Conservation (phyloP, 2,888 invertebrate genomes). For the Cheilosia scutellata region DNA sequence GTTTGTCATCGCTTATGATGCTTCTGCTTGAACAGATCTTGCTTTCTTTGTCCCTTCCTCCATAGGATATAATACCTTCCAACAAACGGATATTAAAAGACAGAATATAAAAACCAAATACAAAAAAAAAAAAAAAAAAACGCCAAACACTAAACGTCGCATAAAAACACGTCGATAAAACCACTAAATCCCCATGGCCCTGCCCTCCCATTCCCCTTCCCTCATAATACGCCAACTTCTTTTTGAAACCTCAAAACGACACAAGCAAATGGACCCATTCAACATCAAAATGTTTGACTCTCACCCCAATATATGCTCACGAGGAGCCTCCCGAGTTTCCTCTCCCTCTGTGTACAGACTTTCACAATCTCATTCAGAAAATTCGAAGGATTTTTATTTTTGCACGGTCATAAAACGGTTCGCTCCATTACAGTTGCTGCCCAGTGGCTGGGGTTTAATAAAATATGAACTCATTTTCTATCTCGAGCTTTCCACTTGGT, state of each 20-base stretch:
- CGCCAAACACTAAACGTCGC: slow-evolving; percentile 46
- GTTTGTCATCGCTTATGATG: too few species aligned
- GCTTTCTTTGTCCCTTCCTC: too few species aligned
- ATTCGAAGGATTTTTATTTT: slow-evolving; percentile 55
- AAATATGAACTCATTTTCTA: slow-evolving; percentile 76
- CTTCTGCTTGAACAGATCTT: too few species aligned
- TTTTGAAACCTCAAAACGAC: slow-evolving; percentile 11
- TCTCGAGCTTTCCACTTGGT: slow-evolving; percentile 74
- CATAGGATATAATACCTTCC: not conserved
- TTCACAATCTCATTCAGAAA: slow-evolving; percentile 33
- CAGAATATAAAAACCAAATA: slow-evolving; percentile 41
- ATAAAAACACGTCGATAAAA: slow-evolving; percentile 47
- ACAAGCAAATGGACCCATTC: slow-evolving; percentile 33
- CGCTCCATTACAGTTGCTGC: slow-evolving; percentile 71
- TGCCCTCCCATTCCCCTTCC: not conserved
- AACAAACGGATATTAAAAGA: slow-evolving; percentile 10
- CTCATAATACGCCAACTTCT: not conserved
- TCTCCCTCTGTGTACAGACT: not conserved
- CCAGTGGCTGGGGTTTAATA: slow-evolving; percentile 67
- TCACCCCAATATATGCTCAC: not conserved
- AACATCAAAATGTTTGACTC: slow-evolving; percentile 14
- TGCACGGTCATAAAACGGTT: slow-evolving; percentile 70
- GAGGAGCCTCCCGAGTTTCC: not conserved
- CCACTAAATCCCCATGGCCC: not conserved
- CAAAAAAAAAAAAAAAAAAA: slow-evolving; percentile 33